Evolutionary conservation across 2,113 vertebrate species (phyloP).

Genomic region (Dipodomys spectabilis): DNA sequence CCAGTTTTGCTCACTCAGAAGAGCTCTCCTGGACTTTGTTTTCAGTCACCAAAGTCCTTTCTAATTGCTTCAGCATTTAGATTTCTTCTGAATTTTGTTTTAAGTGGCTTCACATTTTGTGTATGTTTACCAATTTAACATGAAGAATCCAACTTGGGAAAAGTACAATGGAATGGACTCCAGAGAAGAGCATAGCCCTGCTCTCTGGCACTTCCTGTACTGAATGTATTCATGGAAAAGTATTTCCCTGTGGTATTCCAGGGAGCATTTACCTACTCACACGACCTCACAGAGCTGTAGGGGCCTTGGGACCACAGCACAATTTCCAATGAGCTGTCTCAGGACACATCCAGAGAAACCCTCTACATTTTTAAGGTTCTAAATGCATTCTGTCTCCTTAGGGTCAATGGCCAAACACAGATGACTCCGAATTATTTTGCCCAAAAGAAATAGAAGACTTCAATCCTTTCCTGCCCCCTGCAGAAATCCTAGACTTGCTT

Average conservation of each 20-base stretch:
- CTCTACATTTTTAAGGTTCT: fast-evolving
- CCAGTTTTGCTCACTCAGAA: neutral
- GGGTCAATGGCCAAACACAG: neutral
- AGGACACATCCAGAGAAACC: neutral
- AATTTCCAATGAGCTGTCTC: neutral
- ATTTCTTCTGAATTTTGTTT: neutral
- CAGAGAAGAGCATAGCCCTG: fast-evolving
- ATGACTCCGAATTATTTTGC: slow-evolving; percentile 1
- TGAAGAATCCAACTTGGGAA: neutral
- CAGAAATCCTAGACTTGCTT: slow-evolving; percentile 53
- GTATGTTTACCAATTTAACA: neutral
- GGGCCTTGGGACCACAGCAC: no score
- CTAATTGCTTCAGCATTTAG: neutral
- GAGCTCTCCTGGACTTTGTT: neutral
- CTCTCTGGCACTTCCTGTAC: neutral
- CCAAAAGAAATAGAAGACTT: neutral
- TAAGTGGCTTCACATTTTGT: neutral
- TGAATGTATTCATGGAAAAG: neutral
- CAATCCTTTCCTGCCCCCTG: neutral
- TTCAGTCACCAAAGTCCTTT: neutral
- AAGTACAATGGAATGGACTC: neutral
- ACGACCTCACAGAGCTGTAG: fast-evolving
- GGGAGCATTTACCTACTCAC: neutral
- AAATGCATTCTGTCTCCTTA: neutral
- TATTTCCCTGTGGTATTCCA: neutral